Evolutionary conservation across 23 tunicate species (phyloP).

Genomic region (Clavelina lepadiformis): DNA sequence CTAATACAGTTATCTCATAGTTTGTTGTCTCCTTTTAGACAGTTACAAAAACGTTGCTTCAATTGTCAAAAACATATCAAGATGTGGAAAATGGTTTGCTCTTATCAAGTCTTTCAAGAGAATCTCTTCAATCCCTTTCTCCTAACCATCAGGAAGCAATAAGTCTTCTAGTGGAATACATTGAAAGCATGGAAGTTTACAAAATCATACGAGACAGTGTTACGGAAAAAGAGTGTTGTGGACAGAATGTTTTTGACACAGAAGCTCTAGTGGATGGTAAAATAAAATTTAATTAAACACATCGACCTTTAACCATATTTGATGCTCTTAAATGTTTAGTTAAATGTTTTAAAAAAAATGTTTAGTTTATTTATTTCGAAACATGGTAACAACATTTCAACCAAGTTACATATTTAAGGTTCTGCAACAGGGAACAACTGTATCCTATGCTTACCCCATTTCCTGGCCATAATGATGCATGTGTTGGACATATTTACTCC

Average conservation of each 20-base stretch:
- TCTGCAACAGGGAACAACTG: conserved; percentile 7
- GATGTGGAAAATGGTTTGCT: conserved; percentile 32
- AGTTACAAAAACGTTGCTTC: background rate
- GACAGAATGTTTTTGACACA: conserved; percentile 4
- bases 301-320: no score
- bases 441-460: conserved; percentile 42
- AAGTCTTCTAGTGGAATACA: conserved; percentile 14
- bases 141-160: conserved; percentile 68
- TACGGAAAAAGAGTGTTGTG: conserved; percentile 8
- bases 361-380: background rate
- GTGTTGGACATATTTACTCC: conserved; percentile 21
- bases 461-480: conserved; percentile 14
- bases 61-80: background rate
- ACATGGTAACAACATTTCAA: background rate
- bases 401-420: no score
- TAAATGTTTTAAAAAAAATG: background rate
- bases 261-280: conserved; percentile 9
- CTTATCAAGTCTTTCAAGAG: conserved; percentile 10
- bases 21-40: background rate
- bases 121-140: conserved; percentile 16
- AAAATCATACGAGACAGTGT: conserved; percentile 6
- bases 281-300: no score
- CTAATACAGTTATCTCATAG: no score
- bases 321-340: no score
- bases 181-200: conserved; percentile 33